Evolutionary conservation across 2,888 invertebrate species (phyloP).

Genomic region (Liopterus haemorrhoidalis): DNA sequence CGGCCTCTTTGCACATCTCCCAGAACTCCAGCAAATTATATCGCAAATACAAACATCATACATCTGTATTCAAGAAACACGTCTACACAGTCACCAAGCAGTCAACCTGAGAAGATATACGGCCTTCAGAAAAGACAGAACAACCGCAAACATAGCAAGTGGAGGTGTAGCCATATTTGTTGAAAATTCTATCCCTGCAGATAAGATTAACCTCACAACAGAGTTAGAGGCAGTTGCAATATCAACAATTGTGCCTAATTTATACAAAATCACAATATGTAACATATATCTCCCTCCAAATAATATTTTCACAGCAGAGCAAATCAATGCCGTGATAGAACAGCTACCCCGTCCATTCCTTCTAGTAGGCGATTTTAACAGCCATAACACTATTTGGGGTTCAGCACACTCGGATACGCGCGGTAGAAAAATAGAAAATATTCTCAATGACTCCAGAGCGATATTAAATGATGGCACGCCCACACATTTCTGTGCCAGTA

Average conservation of each 20-base stretch:
- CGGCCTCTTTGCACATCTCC: conserved; percentile 1
- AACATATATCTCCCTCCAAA: conserved; percentile 3
- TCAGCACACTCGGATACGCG: too few relatives aligned
- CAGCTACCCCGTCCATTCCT: too few relatives aligned
- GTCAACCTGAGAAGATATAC: not conserved
- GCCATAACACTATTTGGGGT: too few relatives aligned
- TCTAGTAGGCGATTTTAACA: too few relatives aligned
- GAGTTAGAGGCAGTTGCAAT: conserved; percentile 3
- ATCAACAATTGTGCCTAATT: not conserved
- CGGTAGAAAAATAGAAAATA: too few relatives aligned
- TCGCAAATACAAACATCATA: not conserved
- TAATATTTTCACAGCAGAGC: too few relatives aligned
- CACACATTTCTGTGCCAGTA: too few relatives aligned
- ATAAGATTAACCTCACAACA: conserved; percentile 1
- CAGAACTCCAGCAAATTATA: conserved; percentile 2
- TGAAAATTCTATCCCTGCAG: not conserved
- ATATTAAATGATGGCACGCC: too few relatives aligned
- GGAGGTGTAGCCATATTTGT: conserved; percentile 5
- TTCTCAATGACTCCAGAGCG: too few relatives aligned
- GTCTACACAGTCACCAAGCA: not conserved
- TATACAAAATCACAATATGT: not conserved
- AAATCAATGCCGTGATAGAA: too few relatives aligned
- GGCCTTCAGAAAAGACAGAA: not conserved
- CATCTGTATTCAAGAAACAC: conserved; percentile 5
- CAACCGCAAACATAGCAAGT: too few relatives aligned